A percentile compares a stretch with the other conserved stretches of the same genome.
Evolutionary conservation across 2,797 vertebrate genomes (phyloP).

Genomic region (Acipenser transmontanus): DNA sequence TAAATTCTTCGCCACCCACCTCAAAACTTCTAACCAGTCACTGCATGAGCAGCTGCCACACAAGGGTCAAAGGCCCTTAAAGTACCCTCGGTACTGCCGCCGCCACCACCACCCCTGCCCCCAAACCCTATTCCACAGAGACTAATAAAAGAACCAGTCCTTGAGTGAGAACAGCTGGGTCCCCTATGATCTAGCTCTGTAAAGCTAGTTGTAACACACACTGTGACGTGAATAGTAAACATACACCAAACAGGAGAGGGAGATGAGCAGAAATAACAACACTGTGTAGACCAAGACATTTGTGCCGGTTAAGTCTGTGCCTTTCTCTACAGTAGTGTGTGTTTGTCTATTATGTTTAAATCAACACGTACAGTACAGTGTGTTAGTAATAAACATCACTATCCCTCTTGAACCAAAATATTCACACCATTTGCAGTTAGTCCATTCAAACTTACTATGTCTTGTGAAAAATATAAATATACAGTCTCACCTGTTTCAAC

Average conservation of each 20-base stretch:
- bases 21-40: background rate
- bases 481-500: too few relatives aligned
- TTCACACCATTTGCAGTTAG: too few relatives aligned
- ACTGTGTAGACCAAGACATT: conserved; percentile 32
- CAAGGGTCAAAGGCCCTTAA: conserved; percentile 32
- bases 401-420: too few relatives aligned
- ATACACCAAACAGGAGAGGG: conserved; percentile 18
- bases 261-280: background rate
- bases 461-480: too few relatives aligned
- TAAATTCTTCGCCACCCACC: background rate
- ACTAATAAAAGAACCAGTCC: conserved; percentile 61
- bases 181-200: conserved; percentile 45
- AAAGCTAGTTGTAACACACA: conserved; percentile 18
- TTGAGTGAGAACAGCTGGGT: conserved; percentile 61
- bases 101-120: conserved; percentile 25
- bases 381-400: too few relatives aligned
- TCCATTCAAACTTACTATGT: too few relatives aligned
- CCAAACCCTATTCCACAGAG: conserved; percentile 25
- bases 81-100: conserved; percentile 59
- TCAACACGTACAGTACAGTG: too few relatives aligned
- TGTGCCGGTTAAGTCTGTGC: conserved; percentile 28
- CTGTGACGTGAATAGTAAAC: conserved; percentile 31
- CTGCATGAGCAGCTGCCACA: conserved; percentile 16
- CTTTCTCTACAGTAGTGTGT: background rate
- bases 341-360: background rate